These are phyloP conservation scores for Podarcis muralis DNA, from an alignment of 2,113 vertebrate species.

Conservation along the genomic window DNA sequence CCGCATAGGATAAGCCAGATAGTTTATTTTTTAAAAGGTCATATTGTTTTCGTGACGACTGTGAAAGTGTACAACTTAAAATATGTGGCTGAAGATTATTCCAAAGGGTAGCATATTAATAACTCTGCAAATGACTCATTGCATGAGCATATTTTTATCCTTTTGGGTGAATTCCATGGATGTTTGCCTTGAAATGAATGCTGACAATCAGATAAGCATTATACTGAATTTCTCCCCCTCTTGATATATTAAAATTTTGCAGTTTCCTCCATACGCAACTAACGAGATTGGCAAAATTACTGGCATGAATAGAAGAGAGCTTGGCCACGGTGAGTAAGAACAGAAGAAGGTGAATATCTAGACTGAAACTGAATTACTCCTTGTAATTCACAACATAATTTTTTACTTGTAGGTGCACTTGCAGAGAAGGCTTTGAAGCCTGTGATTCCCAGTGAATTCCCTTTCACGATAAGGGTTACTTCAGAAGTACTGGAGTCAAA, in stretches of 20 bases:
- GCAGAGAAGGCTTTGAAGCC: constrained; percentile 93
- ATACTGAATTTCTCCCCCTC: not conserved
- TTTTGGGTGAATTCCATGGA: not conserved
- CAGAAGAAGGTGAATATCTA: not conserved
- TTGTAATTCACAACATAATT: constrained; percentile 35
- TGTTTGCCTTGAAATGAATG: not conserved
- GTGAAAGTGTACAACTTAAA: not conserved
- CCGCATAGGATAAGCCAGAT: not conserved
- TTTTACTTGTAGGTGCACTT: constrained; percentile 83
- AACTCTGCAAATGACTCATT: not conserved
- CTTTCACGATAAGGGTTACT: constrained; percentile 95
- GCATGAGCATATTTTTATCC: not conserved
- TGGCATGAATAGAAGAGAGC: constrained; percentile 90
- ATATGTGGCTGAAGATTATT: not conserved
- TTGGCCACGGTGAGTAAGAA: constrained; percentile 89
- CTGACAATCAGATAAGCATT: not conserved
- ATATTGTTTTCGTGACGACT: not conserved
- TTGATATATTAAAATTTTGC: not conserved
- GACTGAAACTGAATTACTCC: not conserved
- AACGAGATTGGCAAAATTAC: constrained; percentile 92
- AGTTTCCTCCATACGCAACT: constrained; percentile 98
- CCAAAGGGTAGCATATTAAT: too few relatives aligned
- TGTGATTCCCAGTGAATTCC: constrained; percentile 92
- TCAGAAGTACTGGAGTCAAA: constrained; percentile 98
- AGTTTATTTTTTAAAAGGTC: not conserved